Percentiles rank a stretch among this genome's conserved stretches.
These are phyloP conservation scores for Phortica variegata DNA, from an alignment of 1,140 invertebrate species.

Conservation along the genomic window DNA sequence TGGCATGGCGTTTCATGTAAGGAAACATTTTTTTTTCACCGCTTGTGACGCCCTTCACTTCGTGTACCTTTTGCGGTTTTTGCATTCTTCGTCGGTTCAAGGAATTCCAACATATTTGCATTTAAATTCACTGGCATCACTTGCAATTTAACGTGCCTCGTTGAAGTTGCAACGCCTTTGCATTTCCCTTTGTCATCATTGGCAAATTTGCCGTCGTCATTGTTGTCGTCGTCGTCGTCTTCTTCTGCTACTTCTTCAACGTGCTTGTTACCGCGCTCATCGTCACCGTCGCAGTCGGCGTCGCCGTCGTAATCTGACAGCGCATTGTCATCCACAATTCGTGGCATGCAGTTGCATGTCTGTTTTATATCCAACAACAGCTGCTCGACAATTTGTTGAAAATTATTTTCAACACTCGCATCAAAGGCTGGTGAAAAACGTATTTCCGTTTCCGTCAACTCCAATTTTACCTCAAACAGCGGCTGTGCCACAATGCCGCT, in stretches of 20 bases:
- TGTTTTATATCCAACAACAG: constrained; percentile 53
- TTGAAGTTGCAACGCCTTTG: no score
- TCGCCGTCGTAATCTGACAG: constrained; percentile 31
- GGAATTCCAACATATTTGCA: no score
- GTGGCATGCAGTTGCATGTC: constrained; percentile 55
- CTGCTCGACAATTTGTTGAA: constrained; percentile 57
- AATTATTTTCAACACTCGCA: constrained; percentile 52
- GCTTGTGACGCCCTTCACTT: no score
- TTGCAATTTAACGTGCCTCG: background rate
- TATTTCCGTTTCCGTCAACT: constrained; percentile 53
- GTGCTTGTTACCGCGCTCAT: no score
- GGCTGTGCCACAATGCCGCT: constrained; percentile 28
- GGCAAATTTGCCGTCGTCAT: background rate
- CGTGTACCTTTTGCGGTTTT: background rate
- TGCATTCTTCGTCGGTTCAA: no score
- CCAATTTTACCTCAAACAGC: constrained; percentile 56
- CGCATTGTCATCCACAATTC: constrained; percentile 51
- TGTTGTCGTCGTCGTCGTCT: background rate
- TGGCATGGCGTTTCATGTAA: no score
- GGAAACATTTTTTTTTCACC: no score
- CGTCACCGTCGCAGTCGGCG: constrained; percentile 9
- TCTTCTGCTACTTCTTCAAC: constrained; percentile 4
- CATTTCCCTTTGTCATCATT: background rate
- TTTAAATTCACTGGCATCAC: no score
- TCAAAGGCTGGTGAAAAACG: constrained; percentile 51